Evolutionary conservation across 2,797 vertebrate genomes (phyloP), one percentile per base, ranked within the genome.

Genomic region (Lepilemur ruficaudatus): DNA sequence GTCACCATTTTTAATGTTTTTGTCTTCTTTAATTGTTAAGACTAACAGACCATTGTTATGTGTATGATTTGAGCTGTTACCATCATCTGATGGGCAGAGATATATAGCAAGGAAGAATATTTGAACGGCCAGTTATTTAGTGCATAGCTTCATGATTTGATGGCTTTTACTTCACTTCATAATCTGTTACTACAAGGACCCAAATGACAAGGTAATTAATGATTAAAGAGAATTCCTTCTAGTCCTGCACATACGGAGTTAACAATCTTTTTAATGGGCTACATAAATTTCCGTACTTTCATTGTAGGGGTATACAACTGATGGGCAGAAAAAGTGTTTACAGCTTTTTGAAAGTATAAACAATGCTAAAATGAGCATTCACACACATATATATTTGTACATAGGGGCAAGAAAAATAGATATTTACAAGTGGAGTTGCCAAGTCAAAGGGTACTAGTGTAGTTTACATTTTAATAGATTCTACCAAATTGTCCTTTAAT

Each of bases 201-300:
- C 59, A 75, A 76, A 89, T 76, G 15, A 46, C 48, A 89, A 8
- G 9, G 38, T 69, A 72, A 76, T 88, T 25, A 83, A 67, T 78
- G 43, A 89, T 83, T 92, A 73, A 89, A 67, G 46, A 97, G n/a
- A 95, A 95, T 95, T 89, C 43, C 43, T 43, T 91, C 72, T 73
- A 78, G 32, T 76, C 15, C 61, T 94, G 65, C 20, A 65, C n/a
- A 89, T 38, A 80, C 0, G 72, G 30, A 88, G 18, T 46, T 92
- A 81, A 87, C 2, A 69, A 46, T 30, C 43, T 84, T 86, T 82
- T 90, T 43, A 50, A 75, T 18, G 30, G 38, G 13, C 22, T 75
- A 83, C 30, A 85, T 46, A 70, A 61, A 79, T 78, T 81, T 90
- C 57, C 87, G n/a, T 93, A 84, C 46, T 90, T 94, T 81, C 38